Conservation (phyloP, 2,113 vertebrate species). For the Myrmecophaga tridactyla region DNA sequence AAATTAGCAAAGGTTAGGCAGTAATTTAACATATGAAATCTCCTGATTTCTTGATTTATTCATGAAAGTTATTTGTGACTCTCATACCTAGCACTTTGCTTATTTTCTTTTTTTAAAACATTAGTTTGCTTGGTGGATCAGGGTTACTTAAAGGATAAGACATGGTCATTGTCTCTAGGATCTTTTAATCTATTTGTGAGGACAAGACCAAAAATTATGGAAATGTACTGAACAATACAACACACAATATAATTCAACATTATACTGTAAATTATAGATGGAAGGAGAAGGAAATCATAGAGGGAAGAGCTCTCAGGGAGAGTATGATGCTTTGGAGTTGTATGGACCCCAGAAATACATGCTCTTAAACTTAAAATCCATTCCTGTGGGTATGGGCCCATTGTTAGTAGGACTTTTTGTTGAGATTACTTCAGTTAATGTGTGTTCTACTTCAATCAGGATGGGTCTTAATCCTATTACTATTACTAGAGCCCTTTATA, state of each 20-base stretch:
- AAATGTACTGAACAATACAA: neutral
- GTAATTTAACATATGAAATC: neutral
- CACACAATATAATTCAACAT: neutral
- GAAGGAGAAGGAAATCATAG: neutral
- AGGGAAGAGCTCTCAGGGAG: neutral
- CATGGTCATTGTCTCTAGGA: neutral
- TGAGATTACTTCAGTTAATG: too few species aligned
- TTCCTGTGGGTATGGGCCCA: too few species aligned
- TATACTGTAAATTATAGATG: neutral
- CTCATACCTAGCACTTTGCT: neutral
- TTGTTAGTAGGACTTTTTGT: too few species aligned
- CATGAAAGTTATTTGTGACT: neutral
- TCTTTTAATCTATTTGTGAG: neutral
- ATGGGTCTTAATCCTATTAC: too few species aligned
- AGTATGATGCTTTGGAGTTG: too few species aligned
- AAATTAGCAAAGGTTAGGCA: neutral
- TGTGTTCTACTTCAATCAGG: too few species aligned
- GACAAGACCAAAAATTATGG: neutral
- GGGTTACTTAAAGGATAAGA: neutral
- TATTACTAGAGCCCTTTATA: too few species aligned
- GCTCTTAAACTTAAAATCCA: too few species aligned
- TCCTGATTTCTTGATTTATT: neutral
- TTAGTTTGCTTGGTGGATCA: too few species aligned
- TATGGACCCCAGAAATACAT: too few species aligned
- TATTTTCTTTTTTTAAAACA: too few species aligned